phyloP scores from a whole-genome alignment of 2,113 vertebrate genomes.

The Leptosomus discolor region DNA sequence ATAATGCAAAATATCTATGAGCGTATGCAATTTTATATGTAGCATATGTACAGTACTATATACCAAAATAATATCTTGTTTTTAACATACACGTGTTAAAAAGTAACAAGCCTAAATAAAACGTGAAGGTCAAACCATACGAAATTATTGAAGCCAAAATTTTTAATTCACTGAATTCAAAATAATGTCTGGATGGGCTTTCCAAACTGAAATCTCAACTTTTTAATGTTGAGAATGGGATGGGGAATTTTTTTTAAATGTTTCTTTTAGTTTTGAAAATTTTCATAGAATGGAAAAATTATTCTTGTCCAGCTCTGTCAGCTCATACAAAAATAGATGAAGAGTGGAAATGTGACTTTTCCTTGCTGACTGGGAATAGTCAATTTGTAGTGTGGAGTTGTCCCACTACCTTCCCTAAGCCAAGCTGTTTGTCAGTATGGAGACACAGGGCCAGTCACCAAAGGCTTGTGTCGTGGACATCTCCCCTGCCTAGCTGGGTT shows the following conservation, averaged over 20 bases:
- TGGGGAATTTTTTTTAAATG: not conserved
- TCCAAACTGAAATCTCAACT: not conserved
- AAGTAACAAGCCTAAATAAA: not conserved
- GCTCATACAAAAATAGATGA: not conserved
- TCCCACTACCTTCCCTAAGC: not conserved
- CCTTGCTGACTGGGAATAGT: not conserved
- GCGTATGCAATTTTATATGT: not conserved
- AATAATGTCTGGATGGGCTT: not conserved
- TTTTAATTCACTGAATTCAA: not conserved
- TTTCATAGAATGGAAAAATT: not conserved
- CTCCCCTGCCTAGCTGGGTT: not conserved
- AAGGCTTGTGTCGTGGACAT: not conserved
- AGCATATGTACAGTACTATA: not conserved
- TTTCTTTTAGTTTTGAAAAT: not conserved
- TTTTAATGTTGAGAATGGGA: not conserved
- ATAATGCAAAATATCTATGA: not conserved
- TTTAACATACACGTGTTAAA: not conserved
- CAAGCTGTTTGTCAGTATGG: not conserved
- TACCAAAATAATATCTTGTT: not conserved
- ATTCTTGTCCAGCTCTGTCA: not conserved
- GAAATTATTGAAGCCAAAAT: not conserved
- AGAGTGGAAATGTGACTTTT: not conserved
- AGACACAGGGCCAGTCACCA: not conserved
- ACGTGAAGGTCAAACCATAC: not conserved
- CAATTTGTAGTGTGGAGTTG: not conserved